A percentile compares a stretch with the other conserved stretches of the same genome.
These are phyloP conservation scores for Patella pellucida DNA, from an alignment of 2,888 invertebrate species.

Conservation along the genomic window DNA sequence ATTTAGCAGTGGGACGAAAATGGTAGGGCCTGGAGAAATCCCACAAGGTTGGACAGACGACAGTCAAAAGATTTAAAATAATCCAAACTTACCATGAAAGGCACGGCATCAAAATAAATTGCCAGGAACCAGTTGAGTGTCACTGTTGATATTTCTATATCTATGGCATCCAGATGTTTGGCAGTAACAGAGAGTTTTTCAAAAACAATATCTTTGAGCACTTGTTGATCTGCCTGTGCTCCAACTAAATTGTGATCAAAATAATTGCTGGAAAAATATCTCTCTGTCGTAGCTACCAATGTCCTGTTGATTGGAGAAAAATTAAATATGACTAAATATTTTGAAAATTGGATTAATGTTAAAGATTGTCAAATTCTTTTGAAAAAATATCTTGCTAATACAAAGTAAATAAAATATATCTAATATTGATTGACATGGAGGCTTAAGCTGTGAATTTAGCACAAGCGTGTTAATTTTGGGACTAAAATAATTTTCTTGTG, in stretches of 20 bases:
- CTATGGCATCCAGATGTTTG: slow-evolving; percentile 71
- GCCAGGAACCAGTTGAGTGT: slow-evolving; percentile 75
- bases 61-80: not conserved
- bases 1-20: no score
- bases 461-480: no score
- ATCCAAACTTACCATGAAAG: slow-evolving; percentile 71
- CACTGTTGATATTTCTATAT: slow-evolving; percentile 74
- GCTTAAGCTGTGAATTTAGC: no score
- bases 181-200: slow-evolving; percentile 72
- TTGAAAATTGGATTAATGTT: no score
- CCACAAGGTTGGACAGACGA: no score
- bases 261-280: slow-evolving; percentile 73
- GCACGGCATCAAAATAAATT: slow-evolving; percentile 74
- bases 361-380: no score
- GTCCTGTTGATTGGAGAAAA: slow-evolving; percentile 61
- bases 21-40: no score
- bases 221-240: slow-evolving; percentile 74
- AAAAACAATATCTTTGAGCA: slow-evolving; percentile 73
- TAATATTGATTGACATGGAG: no score
- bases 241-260: slow-evolving; percentile 74
- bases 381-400: no score
- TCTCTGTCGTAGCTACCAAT: slow-evolving; percentile 74
- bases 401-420: no score
- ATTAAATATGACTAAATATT: no score
- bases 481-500: no score